Conservation (phyloP, 2,888 invertebrate species). For the Coenonympha glycerion region DNA sequence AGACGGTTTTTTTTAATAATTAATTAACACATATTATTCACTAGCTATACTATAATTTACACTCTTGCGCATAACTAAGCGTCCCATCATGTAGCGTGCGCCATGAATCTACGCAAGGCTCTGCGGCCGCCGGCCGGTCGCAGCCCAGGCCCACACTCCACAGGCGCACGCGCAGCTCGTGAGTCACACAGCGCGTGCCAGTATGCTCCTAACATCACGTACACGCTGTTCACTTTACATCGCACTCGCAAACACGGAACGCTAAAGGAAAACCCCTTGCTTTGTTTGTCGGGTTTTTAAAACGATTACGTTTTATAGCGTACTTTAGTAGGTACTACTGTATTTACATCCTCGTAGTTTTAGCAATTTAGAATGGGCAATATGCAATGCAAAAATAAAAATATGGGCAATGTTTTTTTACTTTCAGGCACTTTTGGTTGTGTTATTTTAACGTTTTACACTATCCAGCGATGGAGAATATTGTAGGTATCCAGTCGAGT, state of each 20-base stretch:
- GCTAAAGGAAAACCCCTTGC: constrained; percentile 29
- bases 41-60: too few relatives aligned
- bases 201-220: constrained; percentile 26
- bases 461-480: too few relatives aligned
- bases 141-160: too few relatives aligned
- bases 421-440: too few relatives aligned
- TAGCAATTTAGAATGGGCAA: neutral
- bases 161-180: constrained; percentile 16
- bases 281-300: constrained; percentile 2
- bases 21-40: too few relatives aligned
- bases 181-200: constrained; percentile 22
- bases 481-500: too few relatives aligned
- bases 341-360: neutral
- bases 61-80: neutral
- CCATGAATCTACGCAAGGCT: constrained; percentile 1
- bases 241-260: constrained; percentile 17
- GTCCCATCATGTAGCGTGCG: neutral
- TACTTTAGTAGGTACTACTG: neutral
- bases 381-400: too few relatives aligned
- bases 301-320: neutral
- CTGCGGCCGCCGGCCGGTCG: too few relatives aligned
- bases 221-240: constrained; percentile 20
- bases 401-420: too few relatives aligned
- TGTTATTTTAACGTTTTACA: too few relatives aligned
- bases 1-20: too few relatives aligned